These are phyloP conservation scores for Neofelis nebulosa DNA, from an alignment of 2,113 vertebrate genomes.

Conservation along the genomic window DNA sequence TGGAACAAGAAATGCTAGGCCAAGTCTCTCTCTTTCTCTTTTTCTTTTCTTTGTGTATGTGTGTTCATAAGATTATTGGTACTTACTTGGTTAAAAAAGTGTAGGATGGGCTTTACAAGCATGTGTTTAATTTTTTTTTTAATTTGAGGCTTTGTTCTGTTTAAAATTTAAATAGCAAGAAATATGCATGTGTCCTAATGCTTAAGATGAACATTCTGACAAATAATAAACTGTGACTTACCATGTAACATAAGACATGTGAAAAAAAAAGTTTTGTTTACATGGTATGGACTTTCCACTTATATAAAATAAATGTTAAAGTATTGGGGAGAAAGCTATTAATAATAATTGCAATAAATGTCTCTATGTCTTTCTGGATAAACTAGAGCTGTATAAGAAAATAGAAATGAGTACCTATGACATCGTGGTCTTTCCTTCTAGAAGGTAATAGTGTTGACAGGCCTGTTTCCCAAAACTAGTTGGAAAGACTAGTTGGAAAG, in stretches of 20 bases:
- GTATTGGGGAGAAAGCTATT: not conserved
- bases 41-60: not conserved
- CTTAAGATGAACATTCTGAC: not conserved
- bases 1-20: not conserved
- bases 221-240: not conserved
- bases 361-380: not conserved
- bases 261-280: not conserved
- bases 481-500: not conserved
- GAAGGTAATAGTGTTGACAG: not conserved
- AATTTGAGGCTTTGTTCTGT: not conserved
- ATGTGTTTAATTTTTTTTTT: not conserved
- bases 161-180: constrained; percentile 16
- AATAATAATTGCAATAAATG: not conserved
- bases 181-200: not conserved
- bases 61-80: not conserved
- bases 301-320: not conserved
- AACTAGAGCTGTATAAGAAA: not conserved
- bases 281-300: not conserved
- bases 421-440: not conserved
- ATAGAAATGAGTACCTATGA: not conserved
- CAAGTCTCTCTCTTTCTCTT: not conserved
- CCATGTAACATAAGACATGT: not conserved
- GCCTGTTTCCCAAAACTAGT: not conserved
- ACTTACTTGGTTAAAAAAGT: not conserved
- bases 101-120: not conserved